Conservation (phyloP, 2,888 invertebrate species). For the Antitype chi region DNA sequence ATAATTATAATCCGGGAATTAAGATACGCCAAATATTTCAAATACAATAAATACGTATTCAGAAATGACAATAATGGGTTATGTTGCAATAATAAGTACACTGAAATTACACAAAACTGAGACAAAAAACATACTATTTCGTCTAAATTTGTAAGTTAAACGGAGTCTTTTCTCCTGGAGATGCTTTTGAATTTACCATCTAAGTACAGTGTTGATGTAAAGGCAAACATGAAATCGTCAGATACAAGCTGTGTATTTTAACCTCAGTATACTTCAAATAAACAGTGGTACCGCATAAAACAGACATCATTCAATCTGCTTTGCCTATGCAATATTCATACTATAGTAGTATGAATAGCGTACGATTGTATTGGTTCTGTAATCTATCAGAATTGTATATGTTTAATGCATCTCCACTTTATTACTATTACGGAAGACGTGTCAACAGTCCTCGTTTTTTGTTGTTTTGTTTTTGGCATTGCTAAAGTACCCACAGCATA, state of each 20-base stretch:
- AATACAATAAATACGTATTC: not conserved
- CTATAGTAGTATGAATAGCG: not conserved
- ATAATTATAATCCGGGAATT: not conserved
- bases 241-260: not conserved
- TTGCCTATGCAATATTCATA: not conserved
- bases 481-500: not conserved
- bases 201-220: constrained; percentile 19
- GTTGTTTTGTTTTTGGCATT: not conserved
- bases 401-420: not conserved
- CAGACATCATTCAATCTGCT: constrained; percentile 10
- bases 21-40: not conserved
- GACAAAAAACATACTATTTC: not conserved
- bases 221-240: constrained; percentile 41
- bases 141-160: not conserved
- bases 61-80: not conserved
- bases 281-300: constrained; percentile 21
- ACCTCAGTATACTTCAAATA: constrained; percentile 11
- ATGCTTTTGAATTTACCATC: constrained; percentile 7
- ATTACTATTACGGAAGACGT: not conserved
- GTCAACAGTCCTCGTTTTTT: not conserved
- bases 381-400: not conserved
- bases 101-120: not conserved
- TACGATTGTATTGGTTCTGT: not conserved
- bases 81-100: not conserved
- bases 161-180: not conserved